phyloP scores from a whole-genome alignment of 2,113 vertebrate genomes.

The Corythornis vintsioides region DNA sequence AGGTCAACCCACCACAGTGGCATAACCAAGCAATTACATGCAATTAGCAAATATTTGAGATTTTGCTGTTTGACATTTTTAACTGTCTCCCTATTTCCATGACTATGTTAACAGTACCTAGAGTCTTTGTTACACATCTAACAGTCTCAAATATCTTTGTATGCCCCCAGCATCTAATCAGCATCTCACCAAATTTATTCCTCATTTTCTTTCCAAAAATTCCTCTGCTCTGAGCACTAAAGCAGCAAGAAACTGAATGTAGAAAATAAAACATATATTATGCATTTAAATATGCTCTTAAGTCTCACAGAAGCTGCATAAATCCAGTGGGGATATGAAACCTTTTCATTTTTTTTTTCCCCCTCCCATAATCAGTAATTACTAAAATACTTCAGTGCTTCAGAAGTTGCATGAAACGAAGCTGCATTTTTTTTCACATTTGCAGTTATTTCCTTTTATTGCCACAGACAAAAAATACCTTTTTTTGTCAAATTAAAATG shows the following conservation, averaged over 20 bases:
- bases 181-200: neutral
- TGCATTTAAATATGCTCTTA: neutral
- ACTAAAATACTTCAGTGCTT: neutral
- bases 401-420: neutral
- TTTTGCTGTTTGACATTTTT: neutral
- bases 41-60: neutral
- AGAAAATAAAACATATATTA: neutral
- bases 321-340: neutral
- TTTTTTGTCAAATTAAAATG: neutral
- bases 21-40: rapidly evolving
- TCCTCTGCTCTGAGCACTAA: neutral
- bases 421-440: neutral
- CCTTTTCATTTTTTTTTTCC: neutral
- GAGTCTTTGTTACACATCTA: neutral
- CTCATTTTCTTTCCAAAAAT: neutral
- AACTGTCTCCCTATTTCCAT: neutral
- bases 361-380: neutral
- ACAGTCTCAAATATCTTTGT: neutral
- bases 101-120: neutral
- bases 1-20: too few relatives aligned
- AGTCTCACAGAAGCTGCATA: neutral
- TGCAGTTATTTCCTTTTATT: neutral
- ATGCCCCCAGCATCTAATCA: neutral
- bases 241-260: neutral
- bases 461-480: neutral